Conservation (phyloP, 2,888 invertebrate species). For the Germaria angustata region DNA sequence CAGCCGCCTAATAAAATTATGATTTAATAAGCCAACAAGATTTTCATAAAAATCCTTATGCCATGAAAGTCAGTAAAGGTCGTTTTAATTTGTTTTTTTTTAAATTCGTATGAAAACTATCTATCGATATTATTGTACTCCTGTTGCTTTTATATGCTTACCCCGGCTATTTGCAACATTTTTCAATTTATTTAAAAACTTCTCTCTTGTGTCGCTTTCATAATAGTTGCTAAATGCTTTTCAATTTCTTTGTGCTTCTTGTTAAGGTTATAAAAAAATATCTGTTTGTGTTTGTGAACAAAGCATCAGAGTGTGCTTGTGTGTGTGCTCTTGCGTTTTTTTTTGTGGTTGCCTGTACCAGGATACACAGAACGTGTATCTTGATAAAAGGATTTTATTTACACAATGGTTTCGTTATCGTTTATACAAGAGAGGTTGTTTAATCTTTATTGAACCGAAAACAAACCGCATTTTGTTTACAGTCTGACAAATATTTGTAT, state of each 20-base stretch:
- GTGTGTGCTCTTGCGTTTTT: background rate
- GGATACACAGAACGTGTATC: background rate
- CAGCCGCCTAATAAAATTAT: no score
- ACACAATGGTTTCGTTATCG: constrained; percentile 7
- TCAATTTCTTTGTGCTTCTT: background rate
- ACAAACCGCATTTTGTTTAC: background rate
- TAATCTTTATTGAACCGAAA: constrained; percentile 25
- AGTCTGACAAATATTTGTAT: constrained; percentile 1
- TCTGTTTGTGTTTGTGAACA: background rate
- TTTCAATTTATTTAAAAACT: background rate
- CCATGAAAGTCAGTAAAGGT: no score
- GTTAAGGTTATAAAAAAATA: background rate
- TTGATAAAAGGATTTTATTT: background rate
- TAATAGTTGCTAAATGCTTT: constrained; percentile 27
- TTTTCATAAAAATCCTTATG: no score
- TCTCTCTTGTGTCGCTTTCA: background rate
- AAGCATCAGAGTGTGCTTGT: background rate
- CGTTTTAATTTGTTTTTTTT: no score
- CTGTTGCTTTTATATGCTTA: background rate
- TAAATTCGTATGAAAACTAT: background rate
- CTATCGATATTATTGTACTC: background rate
- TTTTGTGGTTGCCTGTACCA: background rate
- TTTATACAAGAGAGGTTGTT: constrained; percentile 26
- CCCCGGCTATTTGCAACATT: background rate
- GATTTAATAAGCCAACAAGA: no score